Conservation (phyloP, 35 echinoderm and acorn worm genomes). For the Chiridota heheva region DNA sequence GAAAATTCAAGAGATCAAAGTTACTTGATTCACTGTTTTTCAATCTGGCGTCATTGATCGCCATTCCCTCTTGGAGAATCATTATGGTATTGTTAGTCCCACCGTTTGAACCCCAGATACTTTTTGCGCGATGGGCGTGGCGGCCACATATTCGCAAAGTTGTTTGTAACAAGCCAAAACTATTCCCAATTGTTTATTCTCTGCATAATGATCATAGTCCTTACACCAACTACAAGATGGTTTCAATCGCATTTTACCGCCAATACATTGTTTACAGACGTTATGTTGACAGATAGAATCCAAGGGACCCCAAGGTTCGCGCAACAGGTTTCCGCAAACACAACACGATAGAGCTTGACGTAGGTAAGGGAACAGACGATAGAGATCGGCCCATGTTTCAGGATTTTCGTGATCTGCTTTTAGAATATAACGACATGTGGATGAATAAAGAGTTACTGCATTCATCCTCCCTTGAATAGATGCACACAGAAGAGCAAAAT, state of each 20-base stretch:
- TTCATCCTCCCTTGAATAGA: slow-evolving; percentile 55
- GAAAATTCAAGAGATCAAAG: slow-evolving; percentile 48
- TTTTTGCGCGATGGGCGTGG: slow-evolving; percentile 94
- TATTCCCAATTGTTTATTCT: slow-evolving; percentile 86
- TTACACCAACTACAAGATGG: slow-evolving; percentile 98
- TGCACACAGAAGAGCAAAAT: neutral
- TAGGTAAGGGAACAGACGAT: slow-evolving; percentile 93
- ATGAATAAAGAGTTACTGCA: slow-evolving; percentile 91
- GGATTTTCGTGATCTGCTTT: slow-evolving; percentile 84
- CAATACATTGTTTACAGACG: slow-evolving; percentile 82
- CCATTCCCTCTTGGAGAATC: slow-evolving; percentile 92
- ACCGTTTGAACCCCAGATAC: slow-evolving; percentile 72
- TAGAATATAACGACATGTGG: slow-evolving; percentile 97
- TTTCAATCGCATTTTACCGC: slow-evolving; percentile 92
- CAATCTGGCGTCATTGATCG: slow-evolving; percentile 62
- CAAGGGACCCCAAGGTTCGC: slow-evolving; percentile 80
- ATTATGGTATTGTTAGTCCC: slow-evolving; percentile 78
- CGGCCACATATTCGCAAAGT: slow-evolving; percentile 91
- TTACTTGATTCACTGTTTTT: slow-evolving; percentile 7
- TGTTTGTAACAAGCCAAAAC: slow-evolving; percentile 95
- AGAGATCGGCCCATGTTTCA: slow-evolving; percentile 87
- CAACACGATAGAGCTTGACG: slow-evolving; percentile 97
- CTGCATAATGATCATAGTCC: slow-evolving; percentile 78
- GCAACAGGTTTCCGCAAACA: slow-evolving; percentile 83
- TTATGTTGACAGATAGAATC: slow-evolving; percentile 96